These are phyloP conservation scores for Halictus rubicundus DNA, from an alignment of 1,140 invertebrate species.

Conservation along the genomic window DNA sequence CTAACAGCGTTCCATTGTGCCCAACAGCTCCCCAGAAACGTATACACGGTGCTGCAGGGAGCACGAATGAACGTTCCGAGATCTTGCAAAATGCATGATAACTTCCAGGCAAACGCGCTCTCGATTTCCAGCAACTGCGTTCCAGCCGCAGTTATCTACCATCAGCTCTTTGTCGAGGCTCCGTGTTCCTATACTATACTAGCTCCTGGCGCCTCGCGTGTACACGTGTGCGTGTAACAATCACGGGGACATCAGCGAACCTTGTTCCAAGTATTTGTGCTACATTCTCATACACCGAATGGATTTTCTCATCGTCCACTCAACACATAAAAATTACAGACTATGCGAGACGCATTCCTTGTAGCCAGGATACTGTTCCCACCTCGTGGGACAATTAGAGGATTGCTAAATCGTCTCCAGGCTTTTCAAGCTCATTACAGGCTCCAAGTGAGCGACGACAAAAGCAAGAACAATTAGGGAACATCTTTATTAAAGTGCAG, in stretches of 20 bases:
- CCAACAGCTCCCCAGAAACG: not conserved
- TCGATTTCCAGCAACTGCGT: not conserved
- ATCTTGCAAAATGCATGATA: conserved; percentile 22
- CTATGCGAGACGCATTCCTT: too few relatives aligned
- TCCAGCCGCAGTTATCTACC: conserved; percentile 13
- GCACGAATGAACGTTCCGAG: conserved; percentile 3
- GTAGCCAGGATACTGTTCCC: too few relatives aligned
- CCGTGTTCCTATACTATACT: not conserved
- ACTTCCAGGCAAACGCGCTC: conserved; percentile 20
- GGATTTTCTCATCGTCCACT: too few relatives aligned
- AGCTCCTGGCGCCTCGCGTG: not conserved
- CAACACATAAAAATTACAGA: too few relatives aligned
- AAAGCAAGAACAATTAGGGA: too few relatives aligned
- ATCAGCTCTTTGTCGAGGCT: conserved; percentile 19
- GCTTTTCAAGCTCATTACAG: too few relatives aligned
- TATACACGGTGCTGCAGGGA: not conserved
- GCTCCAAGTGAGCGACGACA: too few relatives aligned
- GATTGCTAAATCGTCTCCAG: too few relatives aligned
- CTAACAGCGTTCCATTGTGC: not conserved
- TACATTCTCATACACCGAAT: not conserved
- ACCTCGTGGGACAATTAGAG: too few relatives aligned
- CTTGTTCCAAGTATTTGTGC: not conserved
- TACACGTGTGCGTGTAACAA: too few relatives aligned
- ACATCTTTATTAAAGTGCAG: too few relatives aligned
- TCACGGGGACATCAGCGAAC: not conserved